A percentile compares a stretch with the other conserved stretches of the same genome.
These are phyloP conservation scores for Pagrus major DNA, from an alignment of 2,113 vertebrate species.

Conservation along the genomic window DNA sequence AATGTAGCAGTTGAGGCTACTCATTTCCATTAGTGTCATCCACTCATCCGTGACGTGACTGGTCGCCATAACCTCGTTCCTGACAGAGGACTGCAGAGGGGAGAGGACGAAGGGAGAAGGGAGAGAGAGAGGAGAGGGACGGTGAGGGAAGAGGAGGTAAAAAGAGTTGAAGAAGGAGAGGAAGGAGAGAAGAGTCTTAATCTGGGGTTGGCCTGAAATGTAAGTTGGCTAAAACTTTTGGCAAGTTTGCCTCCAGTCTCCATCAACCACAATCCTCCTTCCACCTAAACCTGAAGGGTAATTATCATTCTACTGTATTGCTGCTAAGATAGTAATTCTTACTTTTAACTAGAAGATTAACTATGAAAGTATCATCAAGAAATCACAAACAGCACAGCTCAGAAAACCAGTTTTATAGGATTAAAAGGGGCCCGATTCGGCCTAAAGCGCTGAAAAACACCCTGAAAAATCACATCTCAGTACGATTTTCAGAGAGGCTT, in stretches of 20 bases:
- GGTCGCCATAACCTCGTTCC: conserved; percentile 99
- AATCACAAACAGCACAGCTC: neutral
- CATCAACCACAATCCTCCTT: neutral
- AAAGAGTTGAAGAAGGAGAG: too few species aligned
- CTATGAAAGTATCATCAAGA: neutral
- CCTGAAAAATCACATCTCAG: conserved; percentile 41
- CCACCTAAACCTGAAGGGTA: neutral
- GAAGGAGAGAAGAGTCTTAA: neutral
- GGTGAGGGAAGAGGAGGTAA: too few species aligned
- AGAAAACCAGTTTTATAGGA: conserved; percentile 1
- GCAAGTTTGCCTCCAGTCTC: neutral
- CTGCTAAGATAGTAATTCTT: neutral
- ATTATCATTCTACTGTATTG: neutral
- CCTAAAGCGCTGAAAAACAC: conserved; percentile 27
- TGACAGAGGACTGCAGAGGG: conserved; percentile 94
- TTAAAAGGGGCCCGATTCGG: neutral
- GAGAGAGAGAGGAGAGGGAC: neutral
- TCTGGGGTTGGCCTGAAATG: neutral
- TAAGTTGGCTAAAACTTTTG: neutral
- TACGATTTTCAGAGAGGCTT: conserved; percentile 40
- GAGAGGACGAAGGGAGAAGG: conserved; percentile 6
- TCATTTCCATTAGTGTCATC: conserved; percentile 99
- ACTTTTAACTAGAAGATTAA: neutral
- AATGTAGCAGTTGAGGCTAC: conserved; percentile 98
- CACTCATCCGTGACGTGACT: conserved; percentile 99